A percentile compares a stretch with the other conserved stretches of the same genome.
phyloP scores from a whole-genome alignment of 1,140 invertebrate species.

The Achroia grisella region DNA sequence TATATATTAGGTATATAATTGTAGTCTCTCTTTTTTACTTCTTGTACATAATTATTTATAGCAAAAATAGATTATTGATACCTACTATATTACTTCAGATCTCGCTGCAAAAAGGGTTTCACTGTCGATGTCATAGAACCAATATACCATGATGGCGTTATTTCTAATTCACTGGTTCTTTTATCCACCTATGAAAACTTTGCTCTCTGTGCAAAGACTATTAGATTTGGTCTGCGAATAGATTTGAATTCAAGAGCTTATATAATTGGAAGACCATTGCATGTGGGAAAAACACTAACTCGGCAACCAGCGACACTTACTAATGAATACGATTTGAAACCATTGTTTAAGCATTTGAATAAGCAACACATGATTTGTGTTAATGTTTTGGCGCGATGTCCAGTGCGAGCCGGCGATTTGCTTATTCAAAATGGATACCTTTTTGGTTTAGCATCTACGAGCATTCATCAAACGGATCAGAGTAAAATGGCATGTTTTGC shows the following conservation, averaged over 20 bases:
- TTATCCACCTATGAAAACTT: slow-evolving; percentile 41
- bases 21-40: no score
- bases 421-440: slow-evolving; percentile 35
- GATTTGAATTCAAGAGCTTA: slow-evolving; percentile 14
- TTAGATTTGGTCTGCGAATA: slow-evolving; percentile 24
- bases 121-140: slow-evolving; percentile 28
- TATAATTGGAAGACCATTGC: slow-evolving; percentile 42
- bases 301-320: slow-evolving; percentile 29
- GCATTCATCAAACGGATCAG: slow-evolving; percentile 17
- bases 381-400: slow-evolving; percentile 36
- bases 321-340: slow-evolving; percentile 7
- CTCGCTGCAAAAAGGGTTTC: slow-evolving; percentile 53
- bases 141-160: slow-evolving; percentile 30
- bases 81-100: slow-evolving; percentile 33
- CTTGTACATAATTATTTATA: no score
- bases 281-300: slow-evolving; percentile 31
- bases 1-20: no score
- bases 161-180: slow-evolving; percentile 40
- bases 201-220: slow-evolving; percentile 23
- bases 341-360: slow-evolving; percentile 19
- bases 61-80: no score
- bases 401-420: slow-evolving; percentile 45
- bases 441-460: slow-evolving; percentile 42
- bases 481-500: slow-evolving; percentile 39
- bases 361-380: slow-evolving; percentile 38